Conservation (phyloP, 2,113 vertebrate species). For the Saguinus imperator region DNA sequence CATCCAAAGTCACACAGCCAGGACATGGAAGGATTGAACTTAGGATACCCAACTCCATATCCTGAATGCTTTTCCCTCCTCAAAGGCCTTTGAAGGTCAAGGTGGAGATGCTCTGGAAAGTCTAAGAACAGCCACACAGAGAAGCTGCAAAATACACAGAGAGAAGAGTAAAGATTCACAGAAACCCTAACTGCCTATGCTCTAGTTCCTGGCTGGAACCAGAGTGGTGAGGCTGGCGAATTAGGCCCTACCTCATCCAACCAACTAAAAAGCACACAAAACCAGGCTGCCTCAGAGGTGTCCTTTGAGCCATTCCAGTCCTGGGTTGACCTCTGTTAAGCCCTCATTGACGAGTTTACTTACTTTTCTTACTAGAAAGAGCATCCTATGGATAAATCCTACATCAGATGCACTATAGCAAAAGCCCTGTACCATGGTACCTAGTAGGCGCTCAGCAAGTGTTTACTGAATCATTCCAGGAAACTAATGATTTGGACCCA, state of each 20-base stretch:
- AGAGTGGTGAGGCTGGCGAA: background rate
- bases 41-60: background rate
- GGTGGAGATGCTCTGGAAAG: background rate
- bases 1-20: background rate
- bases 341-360: background rate
- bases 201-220: background rate
- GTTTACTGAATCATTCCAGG: background rate
- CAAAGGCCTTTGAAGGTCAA: background rate
- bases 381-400: background rate
- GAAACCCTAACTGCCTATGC: too few relatives aligned
- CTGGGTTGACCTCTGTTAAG: background rate
- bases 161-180: background rate
- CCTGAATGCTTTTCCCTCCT: background rate
- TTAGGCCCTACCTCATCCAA: background rate
- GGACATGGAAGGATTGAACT: background rate
- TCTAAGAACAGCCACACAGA: background rate
- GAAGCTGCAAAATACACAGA: fast-evolving
- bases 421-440: background rate
- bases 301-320: fast-evolving
- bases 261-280: background rate
- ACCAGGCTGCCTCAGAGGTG: background rate
- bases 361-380: background rate
- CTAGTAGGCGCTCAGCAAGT: background rate
- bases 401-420: background rate
- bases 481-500: background rate